These are phyloP conservation scores for Pagetopsis macropterus DNA, from an alignment of 2,797 vertebrate genomes.

Conservation along the genomic window DNA sequence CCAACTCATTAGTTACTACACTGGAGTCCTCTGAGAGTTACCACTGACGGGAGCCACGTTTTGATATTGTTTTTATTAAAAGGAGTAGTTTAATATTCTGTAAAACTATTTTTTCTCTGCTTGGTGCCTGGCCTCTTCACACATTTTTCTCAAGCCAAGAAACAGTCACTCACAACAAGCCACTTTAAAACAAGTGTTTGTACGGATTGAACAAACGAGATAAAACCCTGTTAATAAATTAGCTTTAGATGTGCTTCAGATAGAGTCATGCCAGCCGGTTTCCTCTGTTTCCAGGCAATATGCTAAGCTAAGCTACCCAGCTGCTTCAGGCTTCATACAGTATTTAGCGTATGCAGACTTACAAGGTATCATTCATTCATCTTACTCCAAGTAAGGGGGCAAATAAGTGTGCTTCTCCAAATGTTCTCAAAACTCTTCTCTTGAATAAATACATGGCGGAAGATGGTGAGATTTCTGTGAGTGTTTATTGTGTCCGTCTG, in stretches of 20 bases:
- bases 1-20: slow-evolving; percentile 34
- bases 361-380: no score
- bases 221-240: background rate
- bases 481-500: no score
- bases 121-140: background rate
- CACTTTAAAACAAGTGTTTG: background rate
- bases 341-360: no score
- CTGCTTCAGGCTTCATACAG: no score
- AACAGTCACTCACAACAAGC: background rate
- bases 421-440: background rate
- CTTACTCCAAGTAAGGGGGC: no score
- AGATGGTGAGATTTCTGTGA: background rate
- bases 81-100: no score
- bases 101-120: background rate
- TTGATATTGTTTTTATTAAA: no score
- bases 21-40: slow-evolving; percentile 7
- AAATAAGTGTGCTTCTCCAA: background rate
- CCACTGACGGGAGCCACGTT: background rate
- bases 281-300: background rate
- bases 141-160: background rate
- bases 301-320: background rate
- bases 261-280: background rate
- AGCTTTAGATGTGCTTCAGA: background rate
- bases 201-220: background rate
- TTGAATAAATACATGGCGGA: background rate